Evolutionary conservation across 2,888 invertebrate genomes (phyloP).

Genomic region (Margaritifera margaritifera): DNA sequence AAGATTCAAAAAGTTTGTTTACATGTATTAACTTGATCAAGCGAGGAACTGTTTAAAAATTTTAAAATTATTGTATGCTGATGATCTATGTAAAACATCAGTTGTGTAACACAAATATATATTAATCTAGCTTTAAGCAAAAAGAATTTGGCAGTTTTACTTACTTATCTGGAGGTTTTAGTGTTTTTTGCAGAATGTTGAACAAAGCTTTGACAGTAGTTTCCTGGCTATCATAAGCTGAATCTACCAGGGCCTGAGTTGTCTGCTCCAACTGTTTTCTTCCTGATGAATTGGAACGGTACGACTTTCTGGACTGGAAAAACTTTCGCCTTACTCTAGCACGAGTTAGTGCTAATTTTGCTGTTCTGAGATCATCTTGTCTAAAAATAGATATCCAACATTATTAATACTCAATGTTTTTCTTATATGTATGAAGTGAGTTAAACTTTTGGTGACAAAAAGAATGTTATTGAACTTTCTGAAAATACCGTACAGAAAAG

Average conservation of each 20-base stretch:
- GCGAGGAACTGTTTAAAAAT: too few species aligned
- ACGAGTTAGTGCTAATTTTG: slow-evolving; percentile 60
- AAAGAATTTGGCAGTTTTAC: slow-evolving; percentile 3
- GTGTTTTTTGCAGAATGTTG: slow-evolving; percentile 35
- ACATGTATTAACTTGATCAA: too few species aligned
- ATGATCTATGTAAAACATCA: too few species aligned
- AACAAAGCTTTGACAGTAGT: slow-evolving; percentile 54
- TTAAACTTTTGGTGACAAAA: too few species aligned
- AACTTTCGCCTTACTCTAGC: slow-evolving; percentile 74
- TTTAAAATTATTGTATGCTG: too few species aligned
- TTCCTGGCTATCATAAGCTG: slow-evolving; percentile 59
- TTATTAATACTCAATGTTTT: neutral
- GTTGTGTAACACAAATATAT: too few species aligned
- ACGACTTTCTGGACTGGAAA: slow-evolving; percentile 71
- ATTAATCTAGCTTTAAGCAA: too few species aligned
- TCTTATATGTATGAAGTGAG: neutral
- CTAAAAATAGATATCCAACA: slow-evolving; percentile 23
- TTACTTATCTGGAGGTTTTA: slow-evolving; percentile 35
- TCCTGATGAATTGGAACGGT: slow-evolving; percentile 48
- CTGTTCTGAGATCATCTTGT: slow-evolving; percentile 50
- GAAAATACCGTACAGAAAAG: too few species aligned
- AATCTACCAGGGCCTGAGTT: slow-evolving; percentile 68
- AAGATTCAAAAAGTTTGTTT: too few species aligned
- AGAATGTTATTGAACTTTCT: too few species aligned
- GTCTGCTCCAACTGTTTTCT: slow-evolving; percentile 45